Conservation (phyloP, 1,140 invertebrate species). For the Steinernema khuongi region DNA sequence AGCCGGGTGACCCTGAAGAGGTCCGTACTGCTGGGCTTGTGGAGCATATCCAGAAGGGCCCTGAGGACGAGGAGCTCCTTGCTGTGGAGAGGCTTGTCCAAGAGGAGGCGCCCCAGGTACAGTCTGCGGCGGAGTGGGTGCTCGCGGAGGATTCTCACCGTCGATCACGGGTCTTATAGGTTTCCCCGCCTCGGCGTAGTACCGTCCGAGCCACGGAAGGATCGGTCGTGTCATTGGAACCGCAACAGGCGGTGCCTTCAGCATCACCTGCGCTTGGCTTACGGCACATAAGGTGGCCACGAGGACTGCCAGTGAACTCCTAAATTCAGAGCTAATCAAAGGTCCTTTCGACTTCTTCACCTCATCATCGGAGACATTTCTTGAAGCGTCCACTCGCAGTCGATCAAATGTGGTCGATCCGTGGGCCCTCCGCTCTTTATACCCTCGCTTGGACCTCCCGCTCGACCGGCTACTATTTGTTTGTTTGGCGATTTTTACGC, state of each 20-base stretch:
- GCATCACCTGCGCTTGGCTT: neutral
- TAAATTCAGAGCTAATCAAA: neutral
- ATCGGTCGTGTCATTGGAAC: neutral
- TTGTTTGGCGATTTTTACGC: neutral
- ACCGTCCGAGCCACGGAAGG: neutral
- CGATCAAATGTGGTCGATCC: neutral
- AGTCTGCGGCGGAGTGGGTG: neutral
- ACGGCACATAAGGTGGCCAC: neutral
- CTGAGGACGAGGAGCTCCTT: neutral
- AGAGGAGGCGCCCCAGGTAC: neutral
- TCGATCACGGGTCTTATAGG: neutral
- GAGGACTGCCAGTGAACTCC: neutral
- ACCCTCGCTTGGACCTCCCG: neutral
- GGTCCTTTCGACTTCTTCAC: neutral
- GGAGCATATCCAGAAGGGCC: neutral
- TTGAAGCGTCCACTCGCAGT: neutral
- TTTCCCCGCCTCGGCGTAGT: neutral
- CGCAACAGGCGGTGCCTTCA: neutral
- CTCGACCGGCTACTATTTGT: neutral
- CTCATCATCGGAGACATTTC: neutral
- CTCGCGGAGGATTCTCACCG: conserved; percentile 1
- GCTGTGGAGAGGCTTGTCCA: neutral
- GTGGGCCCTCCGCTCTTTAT: neutral
- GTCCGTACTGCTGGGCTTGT: neutral
- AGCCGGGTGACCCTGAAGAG: neutral